These are phyloP conservation scores for Ochotona princeps DNA, from an alignment of 2,113 vertebrate species.

Conservation along the genomic window DNA sequence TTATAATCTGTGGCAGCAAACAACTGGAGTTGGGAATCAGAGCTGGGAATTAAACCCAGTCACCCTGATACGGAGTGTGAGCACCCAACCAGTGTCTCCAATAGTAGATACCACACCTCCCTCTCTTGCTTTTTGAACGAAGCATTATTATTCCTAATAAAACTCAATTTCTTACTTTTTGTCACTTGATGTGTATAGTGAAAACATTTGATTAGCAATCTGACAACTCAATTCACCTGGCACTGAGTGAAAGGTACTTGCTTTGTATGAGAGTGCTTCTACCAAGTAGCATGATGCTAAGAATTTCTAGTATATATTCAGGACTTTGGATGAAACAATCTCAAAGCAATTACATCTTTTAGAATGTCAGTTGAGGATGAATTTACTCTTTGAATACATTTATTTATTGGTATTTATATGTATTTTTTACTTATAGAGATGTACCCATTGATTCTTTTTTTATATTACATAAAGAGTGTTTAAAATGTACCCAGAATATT, in stretches of 20 bases:
- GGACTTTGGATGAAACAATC: not conserved
- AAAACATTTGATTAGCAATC: not conserved
- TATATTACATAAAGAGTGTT: not conserved
- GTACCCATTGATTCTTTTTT: not conserved
- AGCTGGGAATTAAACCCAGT: too few relatives aligned
- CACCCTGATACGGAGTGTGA: too few relatives aligned
- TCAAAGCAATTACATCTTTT: not conserved
- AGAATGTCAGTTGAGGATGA: not conserved
- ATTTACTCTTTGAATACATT: not conserved
- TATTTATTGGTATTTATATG: too few relatives aligned
- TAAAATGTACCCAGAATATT: not conserved
- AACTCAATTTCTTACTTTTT: slow-evolving; percentile 1
- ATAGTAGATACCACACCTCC: too few relatives aligned
- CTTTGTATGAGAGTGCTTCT: not conserved
- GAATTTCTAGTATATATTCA: not conserved
- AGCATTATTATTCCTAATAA: not conserved
- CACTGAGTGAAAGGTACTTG: not conserved
- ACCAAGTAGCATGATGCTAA: not conserved
- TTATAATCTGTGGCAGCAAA: too few relatives aligned
- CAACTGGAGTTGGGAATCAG: too few relatives aligned
- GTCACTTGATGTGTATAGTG: not conserved
- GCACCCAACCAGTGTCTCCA: too few relatives aligned
- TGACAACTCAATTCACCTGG: not conserved
- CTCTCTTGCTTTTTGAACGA: not conserved
- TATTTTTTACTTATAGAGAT: not conserved